Conservation (phyloP, 2,113 vertebrate genomes). For the Columba janthina region DNA sequence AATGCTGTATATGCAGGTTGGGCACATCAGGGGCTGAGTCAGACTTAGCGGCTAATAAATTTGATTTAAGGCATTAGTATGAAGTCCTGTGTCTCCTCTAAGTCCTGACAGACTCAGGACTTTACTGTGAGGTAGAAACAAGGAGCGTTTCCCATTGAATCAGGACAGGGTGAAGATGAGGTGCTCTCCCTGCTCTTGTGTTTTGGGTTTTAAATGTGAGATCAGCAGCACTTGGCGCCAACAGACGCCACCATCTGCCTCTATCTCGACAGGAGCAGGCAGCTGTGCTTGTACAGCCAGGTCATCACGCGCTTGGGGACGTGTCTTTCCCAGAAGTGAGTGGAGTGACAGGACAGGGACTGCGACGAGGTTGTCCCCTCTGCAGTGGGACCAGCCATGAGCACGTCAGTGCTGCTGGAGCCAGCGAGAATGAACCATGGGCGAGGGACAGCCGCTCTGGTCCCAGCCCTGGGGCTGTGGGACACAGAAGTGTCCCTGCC, state of each 20-base stretch:
- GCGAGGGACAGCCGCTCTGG: neutral
- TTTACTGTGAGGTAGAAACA: neutral
- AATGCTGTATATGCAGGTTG: accelerated
- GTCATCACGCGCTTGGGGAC: neutral
- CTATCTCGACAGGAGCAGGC: neutral
- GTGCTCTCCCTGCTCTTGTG: neutral
- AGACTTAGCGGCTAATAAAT: neutral
- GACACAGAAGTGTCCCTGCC: neutral
- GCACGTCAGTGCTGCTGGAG: accelerated
- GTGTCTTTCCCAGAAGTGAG: neutral
- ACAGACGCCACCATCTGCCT: accelerated
- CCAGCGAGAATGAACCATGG: accelerated
- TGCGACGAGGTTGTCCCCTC: neutral
- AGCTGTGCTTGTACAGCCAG: neutral
- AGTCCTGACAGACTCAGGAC: neutral
- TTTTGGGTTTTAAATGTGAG: neutral
- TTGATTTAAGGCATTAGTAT: neutral
- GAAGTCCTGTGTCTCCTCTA: neutral
- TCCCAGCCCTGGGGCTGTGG: neutral
- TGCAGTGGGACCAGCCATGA: accelerated
- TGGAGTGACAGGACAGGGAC: neutral
- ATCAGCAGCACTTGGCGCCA: neutral
- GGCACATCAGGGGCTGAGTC: neutral
- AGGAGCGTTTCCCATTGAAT: neutral
- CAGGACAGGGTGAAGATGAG: neutral